phyloP scores from a whole-genome alignment of 2,797 vertebrate species.

The Falco peregrinus region DNA sequence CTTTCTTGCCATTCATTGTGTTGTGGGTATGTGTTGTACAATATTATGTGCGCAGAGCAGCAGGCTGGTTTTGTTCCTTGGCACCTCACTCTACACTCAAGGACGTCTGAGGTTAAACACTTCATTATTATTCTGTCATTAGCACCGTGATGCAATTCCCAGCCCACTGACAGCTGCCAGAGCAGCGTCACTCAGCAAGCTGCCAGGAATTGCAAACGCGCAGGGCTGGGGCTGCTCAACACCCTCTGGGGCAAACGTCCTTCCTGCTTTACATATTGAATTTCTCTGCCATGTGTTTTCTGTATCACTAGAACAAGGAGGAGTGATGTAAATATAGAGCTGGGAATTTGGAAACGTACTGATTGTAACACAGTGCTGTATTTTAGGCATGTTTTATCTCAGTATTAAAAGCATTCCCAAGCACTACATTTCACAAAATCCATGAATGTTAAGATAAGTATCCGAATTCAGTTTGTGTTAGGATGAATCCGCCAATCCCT shows the following conservation, averaged over 20 bases:
- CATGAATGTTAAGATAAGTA: accelerated
- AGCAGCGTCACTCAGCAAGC: neutral
- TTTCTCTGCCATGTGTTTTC: neutral
- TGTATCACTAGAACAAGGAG: neutral
- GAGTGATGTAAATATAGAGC: neutral
- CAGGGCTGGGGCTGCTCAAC: neutral
- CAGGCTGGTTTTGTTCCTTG: neutral
- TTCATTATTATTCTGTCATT: neutral
- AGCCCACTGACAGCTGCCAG: neutral
- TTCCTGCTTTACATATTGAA: neutral
- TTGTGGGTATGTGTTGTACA: accelerated
- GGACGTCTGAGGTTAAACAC: neutral
- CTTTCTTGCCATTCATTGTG: neutral
- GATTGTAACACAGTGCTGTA: accelerated
- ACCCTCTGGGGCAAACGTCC: neutral
- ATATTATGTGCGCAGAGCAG: accelerated
- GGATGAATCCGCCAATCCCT: too few species aligned
- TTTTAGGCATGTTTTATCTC: neutral
- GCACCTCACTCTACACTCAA: neutral
- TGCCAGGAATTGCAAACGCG: neutral
- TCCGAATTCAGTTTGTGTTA: neutral
- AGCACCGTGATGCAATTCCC: conserved; percentile 7
- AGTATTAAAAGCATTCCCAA: neutral
- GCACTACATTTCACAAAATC: neutral
- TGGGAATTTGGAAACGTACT: neutral